Percentiles rank a stretch among this genome's conserved stretches.
Conservation (phyloP, 1,140 invertebrate genomes). For the Tachypleus tridentatus region DNA sequence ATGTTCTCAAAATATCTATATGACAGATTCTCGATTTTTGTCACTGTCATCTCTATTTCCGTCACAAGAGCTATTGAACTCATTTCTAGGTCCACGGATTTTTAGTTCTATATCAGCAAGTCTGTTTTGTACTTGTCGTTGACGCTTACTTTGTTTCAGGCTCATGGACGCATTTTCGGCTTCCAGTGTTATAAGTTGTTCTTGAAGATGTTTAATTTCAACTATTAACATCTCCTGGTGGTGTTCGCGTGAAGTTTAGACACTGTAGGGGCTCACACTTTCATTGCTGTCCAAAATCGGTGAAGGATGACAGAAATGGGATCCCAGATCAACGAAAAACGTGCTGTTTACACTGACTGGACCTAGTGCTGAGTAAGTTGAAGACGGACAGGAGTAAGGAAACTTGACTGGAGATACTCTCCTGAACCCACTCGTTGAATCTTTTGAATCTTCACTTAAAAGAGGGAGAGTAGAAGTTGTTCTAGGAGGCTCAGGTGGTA, state of each 20-base stretch:
- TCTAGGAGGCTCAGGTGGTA: too few relatives aligned
- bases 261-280: too few relatives aligned
- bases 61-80: slow-evolving; percentile 11
- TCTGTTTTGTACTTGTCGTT: slow-evolving; percentile 88
- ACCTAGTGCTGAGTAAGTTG: neutral
- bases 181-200: slow-evolving; percentile 78
- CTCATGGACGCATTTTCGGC: slow-evolving; percentile 85
- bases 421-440: too few relatives aligned
- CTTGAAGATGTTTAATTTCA: slow-evolving; percentile 82
- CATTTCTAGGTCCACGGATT: slow-evolving; percentile 53
- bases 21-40: slow-evolving; percentile 33
- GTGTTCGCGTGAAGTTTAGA: too few relatives aligned
- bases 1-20: slow-evolving; percentile 20
- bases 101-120: slow-evolving; percentile 94
- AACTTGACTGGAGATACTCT: neutral
- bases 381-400: neutral
- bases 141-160: slow-evolving; percentile 80
- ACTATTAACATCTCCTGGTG: slow-evolving; percentile 64
- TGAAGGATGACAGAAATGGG: too few relatives aligned
- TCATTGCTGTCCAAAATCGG: too few relatives aligned
- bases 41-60: slow-evolving; percentile 30
- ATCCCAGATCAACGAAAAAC: too few relatives aligned
- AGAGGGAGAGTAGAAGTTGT: too few relatives aligned
- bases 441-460: too few relatives aligned
- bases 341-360: too few relatives aligned